Evolutionary conservation across 1,140 invertebrate species (phyloP), one percentile per base, ranked within the genome.

Genomic region (Reticulitermes speratus): DNA sequence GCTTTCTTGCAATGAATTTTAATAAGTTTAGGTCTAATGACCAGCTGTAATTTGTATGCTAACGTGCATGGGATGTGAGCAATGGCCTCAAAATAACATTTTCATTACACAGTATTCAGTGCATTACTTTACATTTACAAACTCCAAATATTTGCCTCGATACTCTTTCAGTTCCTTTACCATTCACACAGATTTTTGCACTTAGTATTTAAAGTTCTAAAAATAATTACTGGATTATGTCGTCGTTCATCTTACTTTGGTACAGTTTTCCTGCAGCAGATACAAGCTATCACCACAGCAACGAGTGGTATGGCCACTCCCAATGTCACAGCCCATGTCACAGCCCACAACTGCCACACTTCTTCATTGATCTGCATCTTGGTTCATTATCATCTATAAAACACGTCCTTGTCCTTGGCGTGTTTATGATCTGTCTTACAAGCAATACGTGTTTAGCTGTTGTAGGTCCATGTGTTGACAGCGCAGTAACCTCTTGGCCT

Each of bases 241-340:
- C 21, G 30, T 85, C 44, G 25, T 45, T 21, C 16, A 38, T 48
- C 89, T 88, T 87, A 90, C 89, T 89, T 90, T 19, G 89, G 89
- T 44, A 88, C 86, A 83, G 87, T 89, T 82, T 89, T 90, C 38
- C 88, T 86, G 84, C 89, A 90, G n/a, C 89, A 90, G 38, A 90
- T 86, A 86, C 89, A 90, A 65, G 87, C 87, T 25, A 88, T 82
- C 48, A 89, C 44, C 21, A 86, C 85, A 84, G 83, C 65, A 23
- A 84, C 85, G 55, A 88, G 83, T 32, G 87, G 87, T 69, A 88
- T 48, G 44, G 82, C 55, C n/a, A 86, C 85, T 82, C 86, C 85
- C 14, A 88, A 48, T 32, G 83, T 44, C 38, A 86, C 85, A 45
- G 87, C 44, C 88, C 88, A 48, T 32, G 83, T 44, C 38, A 86